These are phyloP conservation scores for Ibycter americanus DNA, from an alignment of 2,797 vertebrate species.

Conservation along the genomic window DNA sequence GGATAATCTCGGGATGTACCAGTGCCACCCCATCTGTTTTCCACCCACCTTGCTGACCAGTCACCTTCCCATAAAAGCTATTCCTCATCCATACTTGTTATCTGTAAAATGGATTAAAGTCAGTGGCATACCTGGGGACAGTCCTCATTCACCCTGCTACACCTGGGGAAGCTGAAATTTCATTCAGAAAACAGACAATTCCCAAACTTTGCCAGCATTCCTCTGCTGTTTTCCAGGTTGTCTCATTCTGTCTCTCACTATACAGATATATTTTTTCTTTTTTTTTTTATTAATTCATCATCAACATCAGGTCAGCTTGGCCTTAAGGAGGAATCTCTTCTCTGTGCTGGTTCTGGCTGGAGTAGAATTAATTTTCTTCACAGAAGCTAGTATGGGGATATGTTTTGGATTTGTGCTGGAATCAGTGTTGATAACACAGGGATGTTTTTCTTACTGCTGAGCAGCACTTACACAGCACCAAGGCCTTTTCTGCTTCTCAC, in stretches of 20 bases:
- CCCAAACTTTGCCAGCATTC: background rate
- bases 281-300: background rate
- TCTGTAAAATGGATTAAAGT: background rate
- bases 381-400: too few species aligned
- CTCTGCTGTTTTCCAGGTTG: background rate
- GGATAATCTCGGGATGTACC: background rate
- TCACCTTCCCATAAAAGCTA: background rate
- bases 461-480: too few species aligned
- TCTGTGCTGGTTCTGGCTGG: too few species aligned
- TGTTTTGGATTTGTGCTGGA: too few species aligned
- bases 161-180: background rate
- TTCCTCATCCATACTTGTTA: background rate
- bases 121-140: background rate
- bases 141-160: background rate
- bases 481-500: too few species aligned
- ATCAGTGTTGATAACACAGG: too few species aligned
- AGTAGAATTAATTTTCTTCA: too few species aligned
- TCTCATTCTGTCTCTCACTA: background rate
- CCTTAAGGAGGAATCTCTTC: background rate
- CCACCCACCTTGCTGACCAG: background rate
- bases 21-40: background rate
- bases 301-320: background rate
- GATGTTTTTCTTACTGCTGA: too few species aligned
- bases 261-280: background rate
- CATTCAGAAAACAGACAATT: background rate